Conservation (phyloP, 2,888 invertebrate species). For the Lasioglossum figueresi region DNA sequence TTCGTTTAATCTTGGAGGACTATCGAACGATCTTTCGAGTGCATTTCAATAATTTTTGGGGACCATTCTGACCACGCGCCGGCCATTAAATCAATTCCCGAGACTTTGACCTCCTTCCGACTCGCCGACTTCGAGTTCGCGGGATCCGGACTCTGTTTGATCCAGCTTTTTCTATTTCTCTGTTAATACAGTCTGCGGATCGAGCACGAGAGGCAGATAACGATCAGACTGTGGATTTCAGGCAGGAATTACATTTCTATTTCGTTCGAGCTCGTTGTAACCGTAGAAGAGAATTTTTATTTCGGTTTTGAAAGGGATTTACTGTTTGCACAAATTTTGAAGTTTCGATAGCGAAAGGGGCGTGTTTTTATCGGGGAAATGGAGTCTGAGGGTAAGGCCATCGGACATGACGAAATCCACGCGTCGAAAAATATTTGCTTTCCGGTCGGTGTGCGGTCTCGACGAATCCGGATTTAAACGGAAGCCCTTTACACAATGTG, state of each 20-base stretch:
- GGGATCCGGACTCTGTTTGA: not conserved
- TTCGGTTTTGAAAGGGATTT: not conserved
- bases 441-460: slow-evolving; percentile 48
- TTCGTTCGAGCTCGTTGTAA: not conserved
- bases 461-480: slow-evolving; percentile 60
- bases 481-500: slow-evolving; percentile 59
- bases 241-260: not conserved
- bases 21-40: not conserved
- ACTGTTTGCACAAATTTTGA: not conserved
- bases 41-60: not conserved
- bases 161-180: not conserved
- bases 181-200: not conserved
- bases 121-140: not conserved
- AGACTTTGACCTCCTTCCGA: slow-evolving; percentile 1
- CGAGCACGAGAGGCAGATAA: not conserved
- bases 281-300: not conserved
- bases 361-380: slow-evolving; percentile 8
- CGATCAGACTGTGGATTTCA: no score
- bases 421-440: slow-evolving; percentile 66
- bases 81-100: not conserved
- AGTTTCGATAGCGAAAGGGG: not conserved
- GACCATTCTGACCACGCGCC: not conserved
- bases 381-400: not conserved
- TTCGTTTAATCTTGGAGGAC: not conserved
- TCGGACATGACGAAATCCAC: slow-evolving; percentile 50